Conservation (phyloP, 2,797 vertebrate genomes). For the Astyanax mexicanus region DNA sequence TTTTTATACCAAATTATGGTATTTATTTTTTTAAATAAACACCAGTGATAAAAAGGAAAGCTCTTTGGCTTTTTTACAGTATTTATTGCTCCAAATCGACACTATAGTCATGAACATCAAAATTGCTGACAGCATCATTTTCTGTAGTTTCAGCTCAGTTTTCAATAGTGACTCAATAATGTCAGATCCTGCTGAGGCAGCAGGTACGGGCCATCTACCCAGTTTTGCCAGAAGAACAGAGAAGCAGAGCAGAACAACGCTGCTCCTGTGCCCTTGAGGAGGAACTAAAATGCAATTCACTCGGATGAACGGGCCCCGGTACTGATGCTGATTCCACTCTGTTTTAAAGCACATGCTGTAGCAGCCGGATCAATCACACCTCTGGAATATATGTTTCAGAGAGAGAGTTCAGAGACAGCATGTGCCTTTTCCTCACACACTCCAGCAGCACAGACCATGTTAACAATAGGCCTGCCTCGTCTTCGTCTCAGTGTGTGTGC, state of each 20-base stretch:
- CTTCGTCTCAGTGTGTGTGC: neutral
- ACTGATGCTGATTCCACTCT: neutral
- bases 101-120: neutral
- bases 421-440: neutral
- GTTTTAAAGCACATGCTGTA: neutral
- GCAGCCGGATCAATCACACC: conserved; percentile 1
- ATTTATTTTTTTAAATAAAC: no score
- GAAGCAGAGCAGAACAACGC: neutral
- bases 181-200: neutral
- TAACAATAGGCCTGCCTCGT: conserved; percentile 9
- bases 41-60: no score
- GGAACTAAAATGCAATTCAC: neutral
- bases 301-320: neutral
- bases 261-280: conserved; percentile 3
- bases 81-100: no score
- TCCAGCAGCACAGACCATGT: neutral
- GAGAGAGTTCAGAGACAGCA: neutral
- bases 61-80: no score
- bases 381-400: neutral
- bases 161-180: neutral
- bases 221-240: neutral
- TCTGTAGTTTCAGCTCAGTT: neutral
- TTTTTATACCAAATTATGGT: no score
- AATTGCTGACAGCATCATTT: neutral
- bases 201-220: neutral